These are phyloP conservation scores for Myotis davidii DNA, from an alignment of 2,113 vertebrate genomes.

Conservation along the genomic window DNA sequence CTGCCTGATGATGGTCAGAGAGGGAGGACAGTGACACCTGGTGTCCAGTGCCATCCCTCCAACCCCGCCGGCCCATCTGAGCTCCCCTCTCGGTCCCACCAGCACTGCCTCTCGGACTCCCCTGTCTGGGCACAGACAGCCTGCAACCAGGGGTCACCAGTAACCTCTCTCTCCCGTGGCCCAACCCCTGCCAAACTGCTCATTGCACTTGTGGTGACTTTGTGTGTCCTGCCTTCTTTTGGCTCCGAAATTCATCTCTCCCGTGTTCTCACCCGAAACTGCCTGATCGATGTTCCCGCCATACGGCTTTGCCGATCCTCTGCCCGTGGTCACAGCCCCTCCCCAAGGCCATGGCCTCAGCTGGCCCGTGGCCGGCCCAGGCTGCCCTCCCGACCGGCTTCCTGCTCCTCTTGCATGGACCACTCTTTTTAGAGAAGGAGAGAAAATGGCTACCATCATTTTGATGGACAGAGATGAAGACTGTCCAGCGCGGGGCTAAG, in stretches of 20 bases:
- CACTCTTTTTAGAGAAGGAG: neutral
- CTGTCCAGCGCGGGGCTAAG: neutral
- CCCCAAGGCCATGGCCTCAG: neutral
- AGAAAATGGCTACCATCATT: neutral
- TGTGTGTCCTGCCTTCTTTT: neutral
- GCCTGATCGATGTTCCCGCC: neutral
- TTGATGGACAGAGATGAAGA: neutral
- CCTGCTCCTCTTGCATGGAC: neutral
- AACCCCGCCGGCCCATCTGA: neutral
- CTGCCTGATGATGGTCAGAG: neutral
- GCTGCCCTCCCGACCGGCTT: neutral
- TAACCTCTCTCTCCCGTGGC: neutral
- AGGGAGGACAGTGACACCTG: slow-evolving; percentile 67
- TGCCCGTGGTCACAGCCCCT: neutral
- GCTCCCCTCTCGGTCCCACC: neutral
- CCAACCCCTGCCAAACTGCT: neutral
- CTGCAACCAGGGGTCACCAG: neutral
- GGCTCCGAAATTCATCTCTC: neutral
- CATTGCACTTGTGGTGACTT: neutral
- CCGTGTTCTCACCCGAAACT: neutral
- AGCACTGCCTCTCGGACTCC: too few species aligned
- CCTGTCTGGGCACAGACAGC: too few species aligned
- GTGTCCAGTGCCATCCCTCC: neutral
- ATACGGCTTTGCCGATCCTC: neutral
- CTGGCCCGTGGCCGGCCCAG: neutral